phyloP scores from a whole-genome alignment of 2,797 vertebrate genomes.

The Phalanger gymnotis region DNA sequence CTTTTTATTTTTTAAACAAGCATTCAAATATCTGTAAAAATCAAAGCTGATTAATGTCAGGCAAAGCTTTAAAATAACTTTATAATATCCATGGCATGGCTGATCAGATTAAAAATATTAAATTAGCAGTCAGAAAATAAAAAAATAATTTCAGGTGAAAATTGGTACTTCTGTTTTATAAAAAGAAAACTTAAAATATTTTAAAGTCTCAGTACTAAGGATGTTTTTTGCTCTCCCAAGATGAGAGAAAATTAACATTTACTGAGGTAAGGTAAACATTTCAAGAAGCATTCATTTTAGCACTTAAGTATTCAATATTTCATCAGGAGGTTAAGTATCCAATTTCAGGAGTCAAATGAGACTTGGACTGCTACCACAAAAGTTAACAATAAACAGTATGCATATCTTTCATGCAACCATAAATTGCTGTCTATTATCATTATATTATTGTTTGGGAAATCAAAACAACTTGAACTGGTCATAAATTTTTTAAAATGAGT shows the following conservation, averaged over 20 bases:
- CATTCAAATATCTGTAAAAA: background rate
- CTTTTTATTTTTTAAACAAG: background rate
- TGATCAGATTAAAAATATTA: conserved; percentile 19
- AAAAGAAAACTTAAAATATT: conserved; percentile 30
- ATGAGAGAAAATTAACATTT: conserved; percentile 52
- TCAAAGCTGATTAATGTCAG: background rate
- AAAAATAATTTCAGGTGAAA: conserved; percentile 28
- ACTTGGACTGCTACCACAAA: conserved; percentile 38
- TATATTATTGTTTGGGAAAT: conserved; percentile 28
- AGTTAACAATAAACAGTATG: conserved; percentile 43
- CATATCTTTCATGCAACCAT: conserved; percentile 21
- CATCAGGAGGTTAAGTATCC: conserved; percentile 63
- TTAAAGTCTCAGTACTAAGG: conserved; percentile 36
- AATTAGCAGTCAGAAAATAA: conserved; percentile 16
- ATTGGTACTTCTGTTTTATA: background rate
- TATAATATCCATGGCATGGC: background rate
- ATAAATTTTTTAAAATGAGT: conserved; percentile 55
- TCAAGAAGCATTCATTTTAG: conserved; percentile 65
- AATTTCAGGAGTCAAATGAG: conserved; percentile 68
- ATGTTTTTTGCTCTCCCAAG: conserved; percentile 44
- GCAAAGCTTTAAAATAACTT: background rate
- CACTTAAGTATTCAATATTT: conserved; percentile 67
- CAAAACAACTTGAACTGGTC: conserved; percentile 51
- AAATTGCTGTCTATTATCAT: conserved; percentile 53
- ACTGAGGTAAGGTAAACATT: conserved; percentile 50